Evolutionary conservation across 1,140 invertebrate genomes (phyloP).

Genomic region (Kradibia gibbosae): DNA sequence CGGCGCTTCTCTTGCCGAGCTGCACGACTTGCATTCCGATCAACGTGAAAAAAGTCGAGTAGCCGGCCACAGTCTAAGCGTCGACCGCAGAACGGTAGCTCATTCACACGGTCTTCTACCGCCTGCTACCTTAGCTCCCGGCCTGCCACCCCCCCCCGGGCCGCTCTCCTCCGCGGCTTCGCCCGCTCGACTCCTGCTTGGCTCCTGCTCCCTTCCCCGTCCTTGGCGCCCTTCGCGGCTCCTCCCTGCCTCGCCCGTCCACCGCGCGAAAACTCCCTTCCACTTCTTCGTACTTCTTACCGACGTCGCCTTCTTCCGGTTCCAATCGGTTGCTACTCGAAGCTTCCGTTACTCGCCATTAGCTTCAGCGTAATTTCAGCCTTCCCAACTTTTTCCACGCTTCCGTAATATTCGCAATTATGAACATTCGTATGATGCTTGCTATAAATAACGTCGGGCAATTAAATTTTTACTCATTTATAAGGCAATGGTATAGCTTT

Average conservation of each 20-base stretch:
- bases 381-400: too few relatives aligned
- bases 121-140: background rate
- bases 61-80: constrained; percentile 43
- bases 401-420: too few relatives aligned
- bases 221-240: background rate
- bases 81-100: constrained; percentile 66
- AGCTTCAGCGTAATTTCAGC: background rate
- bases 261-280: too few relatives aligned
- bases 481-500: too few relatives aligned
- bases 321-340: background rate
- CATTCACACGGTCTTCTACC: constrained; percentile 62
- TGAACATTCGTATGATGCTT: too few relatives aligned
- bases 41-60: constrained; percentile 57
- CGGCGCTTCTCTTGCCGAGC: background rate
- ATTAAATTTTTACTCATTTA: too few relatives aligned
- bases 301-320: background rate
- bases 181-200: background rate
- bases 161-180: background rate
- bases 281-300: background rate
- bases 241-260: too few relatives aligned
- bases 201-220: background rate
- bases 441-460: too few relatives aligned
- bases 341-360: background rate
- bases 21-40: constrained; percentile 60
- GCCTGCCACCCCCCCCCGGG: background rate